Evolutionary conservation across 1,140 invertebrate species (phyloP).

Genomic region (Lanistes nyassanus): DNA sequence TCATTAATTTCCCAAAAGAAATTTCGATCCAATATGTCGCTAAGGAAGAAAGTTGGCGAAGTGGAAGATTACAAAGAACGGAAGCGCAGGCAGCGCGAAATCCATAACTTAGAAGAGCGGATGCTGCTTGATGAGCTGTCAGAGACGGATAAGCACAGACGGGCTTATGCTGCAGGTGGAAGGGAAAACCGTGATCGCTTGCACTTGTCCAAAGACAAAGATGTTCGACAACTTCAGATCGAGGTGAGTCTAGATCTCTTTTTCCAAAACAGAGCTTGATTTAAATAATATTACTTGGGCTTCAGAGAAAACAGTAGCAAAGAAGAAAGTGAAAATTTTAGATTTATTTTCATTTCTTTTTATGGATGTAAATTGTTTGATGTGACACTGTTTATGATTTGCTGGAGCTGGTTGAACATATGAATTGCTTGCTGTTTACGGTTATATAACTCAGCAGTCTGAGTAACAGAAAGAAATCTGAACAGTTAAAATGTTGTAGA

Average conservation of each 20-base stretch:
- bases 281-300: too few species aligned
- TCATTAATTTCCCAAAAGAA: neutral
- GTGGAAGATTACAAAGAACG: conserved; percentile 32
- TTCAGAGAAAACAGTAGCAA: too few species aligned
- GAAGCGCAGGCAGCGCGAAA: conserved; percentile 38
- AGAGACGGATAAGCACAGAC: conserved; percentile 33
- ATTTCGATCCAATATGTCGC: conserved; percentile 24
- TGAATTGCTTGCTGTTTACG: too few species aligned
- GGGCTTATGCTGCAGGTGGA: conserved; percentile 11
- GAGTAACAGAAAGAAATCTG: too few species aligned
- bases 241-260: conserved; percentile 32
- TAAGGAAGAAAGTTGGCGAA: conserved; percentile 29
- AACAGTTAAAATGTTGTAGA: too few species aligned
- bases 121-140: conserved; percentile 46
- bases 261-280: neutral
- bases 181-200: conserved; percentile 27
- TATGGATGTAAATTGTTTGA: too few species aligned
- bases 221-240: conserved; percentile 43
- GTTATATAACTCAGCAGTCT: too few species aligned
- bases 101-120: conserved; percentile 49
- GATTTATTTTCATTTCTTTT: too few species aligned
- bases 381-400: too few species aligned
- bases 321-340: too few species aligned
- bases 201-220: conserved; percentile 45
- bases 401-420: too few species aligned